These are phyloP conservation scores for Helarctos malayanus DNA, from an alignment of 2,797 vertebrate species.

Conservation along the genomic window DNA sequence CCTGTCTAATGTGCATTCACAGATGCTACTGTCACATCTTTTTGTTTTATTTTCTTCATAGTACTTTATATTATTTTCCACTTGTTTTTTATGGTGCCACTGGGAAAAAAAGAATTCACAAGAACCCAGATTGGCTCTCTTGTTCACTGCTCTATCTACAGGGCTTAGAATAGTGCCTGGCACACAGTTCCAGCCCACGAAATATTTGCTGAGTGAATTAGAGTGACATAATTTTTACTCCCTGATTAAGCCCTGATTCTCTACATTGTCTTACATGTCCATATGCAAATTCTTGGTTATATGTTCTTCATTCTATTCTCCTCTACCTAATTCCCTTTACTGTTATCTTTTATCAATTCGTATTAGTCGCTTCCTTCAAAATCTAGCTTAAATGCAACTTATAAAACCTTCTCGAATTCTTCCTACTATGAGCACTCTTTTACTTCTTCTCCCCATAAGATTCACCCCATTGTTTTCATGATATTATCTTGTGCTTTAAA, in stretches of 20 bases:
- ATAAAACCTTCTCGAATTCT: constrained; percentile 21
- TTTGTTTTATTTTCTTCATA: neutral
- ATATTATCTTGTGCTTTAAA: neutral
- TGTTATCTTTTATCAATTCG: neutral
- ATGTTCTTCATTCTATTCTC: neutral
- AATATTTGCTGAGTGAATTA: constrained; percentile 24
- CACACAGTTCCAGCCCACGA: neutral
- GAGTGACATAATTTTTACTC: neutral
- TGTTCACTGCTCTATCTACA: neutral
- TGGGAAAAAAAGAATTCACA: neutral
- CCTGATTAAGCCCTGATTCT: neutral
- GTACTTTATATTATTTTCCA: neutral
- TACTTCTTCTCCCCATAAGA: neutral
- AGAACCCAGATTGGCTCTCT: neutral
- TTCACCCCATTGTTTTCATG: neutral
- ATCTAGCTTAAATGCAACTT: neutral
- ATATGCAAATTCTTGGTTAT: neutral
- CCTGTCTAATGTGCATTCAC: neutral
- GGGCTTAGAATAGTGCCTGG: neutral
- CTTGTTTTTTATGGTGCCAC: neutral
- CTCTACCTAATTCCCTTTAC: neutral
- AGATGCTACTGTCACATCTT: neutral
- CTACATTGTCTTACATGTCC: neutral
- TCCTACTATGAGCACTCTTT: neutral
- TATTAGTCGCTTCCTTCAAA: constrained; percentile 37